These are phyloP conservation scores for Herpailurus yagouaroundi DNA, from an alignment of 2,113 vertebrate species.

Conservation along the genomic window DNA sequence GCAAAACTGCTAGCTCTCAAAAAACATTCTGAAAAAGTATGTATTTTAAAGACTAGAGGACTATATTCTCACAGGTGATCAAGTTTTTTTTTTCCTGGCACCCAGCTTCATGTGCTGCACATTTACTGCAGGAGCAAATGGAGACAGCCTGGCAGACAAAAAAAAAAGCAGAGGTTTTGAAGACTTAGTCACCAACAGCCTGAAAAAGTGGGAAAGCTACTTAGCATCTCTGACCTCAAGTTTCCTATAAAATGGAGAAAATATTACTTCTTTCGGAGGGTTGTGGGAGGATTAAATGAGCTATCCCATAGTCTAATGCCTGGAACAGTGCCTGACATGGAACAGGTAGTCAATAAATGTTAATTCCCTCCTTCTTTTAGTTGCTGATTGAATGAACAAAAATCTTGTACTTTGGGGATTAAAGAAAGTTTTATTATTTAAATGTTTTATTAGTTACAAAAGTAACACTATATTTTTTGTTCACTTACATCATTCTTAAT, in stretches of 20 bases:
- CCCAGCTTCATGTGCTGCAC: background rate
- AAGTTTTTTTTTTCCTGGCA: background rate
- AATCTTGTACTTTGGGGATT: background rate
- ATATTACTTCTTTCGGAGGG: background rate
- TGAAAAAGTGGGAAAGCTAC: background rate
- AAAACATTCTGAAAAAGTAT: constrained; percentile 33
- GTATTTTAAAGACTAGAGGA: background rate
- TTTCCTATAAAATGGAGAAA: background rate
- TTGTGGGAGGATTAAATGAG: background rate
- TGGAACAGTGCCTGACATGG: background rate
- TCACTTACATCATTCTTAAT: background rate
- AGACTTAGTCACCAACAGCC: background rate
- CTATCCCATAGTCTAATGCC: background rate
- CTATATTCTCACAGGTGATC: background rate
- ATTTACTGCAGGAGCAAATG: background rate
- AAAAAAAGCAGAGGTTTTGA: background rate
- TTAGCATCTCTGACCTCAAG: background rate
- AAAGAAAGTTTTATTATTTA: background rate
- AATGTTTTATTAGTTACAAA: background rate
- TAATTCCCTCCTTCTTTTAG: background rate
- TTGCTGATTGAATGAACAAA: background rate
- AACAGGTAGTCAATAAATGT: background rate
- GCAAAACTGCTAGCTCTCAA: constrained; percentile 51
- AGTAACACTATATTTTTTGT: background rate
- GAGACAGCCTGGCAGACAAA: background rate